Percentiles rank a stretch among this genome's conserved stretches.
Evolutionary conservation across 2,797 vertebrate species (phyloP).

Genomic region (Natrix natrix): DNA sequence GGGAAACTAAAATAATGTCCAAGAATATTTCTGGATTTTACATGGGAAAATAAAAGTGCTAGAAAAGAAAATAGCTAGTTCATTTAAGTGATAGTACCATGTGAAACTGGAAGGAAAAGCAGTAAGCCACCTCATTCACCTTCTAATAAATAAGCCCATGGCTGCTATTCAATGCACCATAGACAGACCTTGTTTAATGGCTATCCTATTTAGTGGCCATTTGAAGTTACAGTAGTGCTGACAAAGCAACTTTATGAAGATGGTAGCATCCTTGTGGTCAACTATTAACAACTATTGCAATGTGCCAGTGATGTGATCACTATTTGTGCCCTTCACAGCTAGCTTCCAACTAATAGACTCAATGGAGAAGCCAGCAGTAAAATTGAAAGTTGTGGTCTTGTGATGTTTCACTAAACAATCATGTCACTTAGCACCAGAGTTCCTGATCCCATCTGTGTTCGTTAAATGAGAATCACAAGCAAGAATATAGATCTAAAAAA

Average conservation of each 20-base stretch:
- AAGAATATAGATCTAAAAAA: not conserved
- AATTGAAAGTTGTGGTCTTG: no score
- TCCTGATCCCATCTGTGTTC: not conserved
- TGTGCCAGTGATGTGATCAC: no score
- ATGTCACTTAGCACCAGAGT: not conserved
- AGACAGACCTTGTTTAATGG: not conserved
- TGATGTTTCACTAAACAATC: not conserved
- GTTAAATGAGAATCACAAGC: no score
- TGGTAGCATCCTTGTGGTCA: not conserved
- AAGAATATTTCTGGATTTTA: no score
- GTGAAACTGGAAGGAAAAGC: no score
- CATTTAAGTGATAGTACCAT: no score
- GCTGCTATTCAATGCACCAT: not conserved
- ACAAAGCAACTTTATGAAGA: not conserved
- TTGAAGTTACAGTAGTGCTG: not conserved
- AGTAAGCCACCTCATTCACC: not conserved
- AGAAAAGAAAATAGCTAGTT: no score
- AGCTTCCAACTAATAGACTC: no score
- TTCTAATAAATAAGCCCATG: not conserved
- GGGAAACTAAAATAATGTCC: not conserved
- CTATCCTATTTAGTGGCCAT: not conserved
- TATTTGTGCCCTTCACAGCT: not conserved
- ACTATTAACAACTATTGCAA: no score
- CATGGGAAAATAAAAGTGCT: no score
- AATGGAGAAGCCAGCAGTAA: no score